Base-by-base conservation (phyloP, 1,140 invertebrate species). In the Asobara japonica region DNA sequence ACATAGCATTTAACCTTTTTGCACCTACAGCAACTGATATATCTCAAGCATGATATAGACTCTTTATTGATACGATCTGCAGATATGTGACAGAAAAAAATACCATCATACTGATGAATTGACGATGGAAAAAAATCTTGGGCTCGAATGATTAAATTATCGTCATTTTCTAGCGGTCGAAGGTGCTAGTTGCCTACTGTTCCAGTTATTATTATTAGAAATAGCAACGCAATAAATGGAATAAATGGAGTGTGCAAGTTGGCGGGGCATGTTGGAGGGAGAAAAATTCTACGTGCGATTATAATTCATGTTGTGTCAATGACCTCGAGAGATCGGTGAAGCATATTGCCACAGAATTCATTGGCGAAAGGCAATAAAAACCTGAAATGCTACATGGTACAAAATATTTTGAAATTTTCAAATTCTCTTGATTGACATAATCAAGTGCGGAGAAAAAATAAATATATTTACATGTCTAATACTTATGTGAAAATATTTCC, bases 231-330 rank as follows among this genome's bases (percentile, higher is more conserved):
- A 70, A 70, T 70, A 10, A 13, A 30, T 22, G 13, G 48, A 10
- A 16, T 20, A 20, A 16, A 4, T 27, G 36, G 25, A 56, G 60
- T 6, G 3, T 62, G n/a, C 13, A 16, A n/a, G 29, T n/a, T 29
- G 7, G 27, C 65, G 13, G n/a, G 5, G 48, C 36, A 27, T 7
- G 4, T 13, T 61, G 11, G 20, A 62, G 31, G 31, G 18, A 62
- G n/a, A 62, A 70, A 70, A 70, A 18, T 30, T 30, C 29, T 62
- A 60, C 20, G 11, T 60, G 18, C 10, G 31, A 69, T 69, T 45
- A 61, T 64, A 70, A 70, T 62, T 41, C 20, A 70, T 29, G 67
- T 11, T 33, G 33, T 62, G 60, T 70, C 56, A 64, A 45, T 64
- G 60, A 70, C 68, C 68, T 29, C 27, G 29, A 62, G 11, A 36